Evolutionary conservation across 92 coral and sea anemone genomes (phyloP).

Genomic region (Montipora capitata): DNA sequence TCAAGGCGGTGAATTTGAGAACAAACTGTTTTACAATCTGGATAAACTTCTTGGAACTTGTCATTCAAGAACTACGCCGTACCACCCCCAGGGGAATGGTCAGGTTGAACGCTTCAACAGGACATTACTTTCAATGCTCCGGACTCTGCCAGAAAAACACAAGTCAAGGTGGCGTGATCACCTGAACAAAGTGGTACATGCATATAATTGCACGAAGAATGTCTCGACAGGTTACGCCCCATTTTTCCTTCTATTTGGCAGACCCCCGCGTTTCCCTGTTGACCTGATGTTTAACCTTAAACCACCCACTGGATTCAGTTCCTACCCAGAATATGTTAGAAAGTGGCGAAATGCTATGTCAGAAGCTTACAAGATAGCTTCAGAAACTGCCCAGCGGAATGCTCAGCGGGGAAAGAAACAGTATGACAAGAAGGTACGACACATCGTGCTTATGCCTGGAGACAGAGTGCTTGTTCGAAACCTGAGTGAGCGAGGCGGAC

Average conservation of each 20-base stretch:
- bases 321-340: constrained; percentile 75
- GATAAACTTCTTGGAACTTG: constrained; percentile 61
- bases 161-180: constrained; percentile 77
- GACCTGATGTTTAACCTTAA: constrained; percentile 75
- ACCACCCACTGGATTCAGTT: constrained; percentile 52
- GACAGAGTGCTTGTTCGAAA: constrained; percentile 75
- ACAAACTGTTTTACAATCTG: constrained; percentile 61
- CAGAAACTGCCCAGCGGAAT: constrained; percentile 30
- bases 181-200: constrained; percentile 75
- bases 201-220: constrained; percentile 69
- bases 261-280: constrained; percentile 69
- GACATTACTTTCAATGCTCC: constrained; percentile 74
- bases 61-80: constrained; percentile 66
- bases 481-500: too few species aligned
- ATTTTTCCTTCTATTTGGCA: constrained; percentile 69
- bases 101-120: constrained; percentile 68
- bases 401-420: constrained; percentile 43
- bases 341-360: constrained; percentile 74
- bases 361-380: constrained; percentile 65
- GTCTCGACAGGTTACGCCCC: constrained; percentile 77
- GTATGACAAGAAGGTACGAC: constrained; percentile 67
- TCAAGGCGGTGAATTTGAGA: constrained; percentile 33
- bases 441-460: constrained; percentile 51
- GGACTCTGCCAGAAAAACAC: constrained; percentile 61
- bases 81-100: constrained; percentile 72